These are phyloP conservation scores for Cephus pygmeus DNA, from an alignment of 2,888 invertebrate species.

Conservation along the genomic window DNA sequence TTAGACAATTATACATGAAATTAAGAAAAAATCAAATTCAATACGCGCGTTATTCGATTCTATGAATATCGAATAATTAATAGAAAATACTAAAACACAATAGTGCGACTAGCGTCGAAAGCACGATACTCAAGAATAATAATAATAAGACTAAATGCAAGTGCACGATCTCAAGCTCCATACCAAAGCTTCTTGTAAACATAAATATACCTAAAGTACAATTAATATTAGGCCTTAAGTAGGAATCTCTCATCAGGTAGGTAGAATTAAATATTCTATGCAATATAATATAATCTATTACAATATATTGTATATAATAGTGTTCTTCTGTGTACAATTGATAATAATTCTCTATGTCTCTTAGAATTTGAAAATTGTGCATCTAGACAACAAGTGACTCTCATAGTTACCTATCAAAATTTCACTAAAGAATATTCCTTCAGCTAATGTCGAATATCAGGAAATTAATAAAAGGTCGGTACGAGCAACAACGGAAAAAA, in stretches of 20 bases:
- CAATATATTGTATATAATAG: slow-evolving; percentile 28
- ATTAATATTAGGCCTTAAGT: slow-evolving; percentile 42
- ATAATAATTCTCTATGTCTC: slow-evolving; percentile 42
- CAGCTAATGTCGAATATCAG: not conserved
- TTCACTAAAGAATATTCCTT: not conserved
- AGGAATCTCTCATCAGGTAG: slow-evolving; percentile 45
- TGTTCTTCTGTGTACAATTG: slow-evolving; percentile 36
- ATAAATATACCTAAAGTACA: slow-evolving; percentile 24
- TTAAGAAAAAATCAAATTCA: not conserved
- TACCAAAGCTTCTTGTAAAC: slow-evolving; percentile 26
- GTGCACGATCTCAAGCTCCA: not conserved
- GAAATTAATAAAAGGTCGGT: not conserved
- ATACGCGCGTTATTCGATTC: not conserved
- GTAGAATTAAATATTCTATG: slow-evolving; percentile 35
- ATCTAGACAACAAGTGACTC: slow-evolving; percentile 48
- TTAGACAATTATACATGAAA: not conserved
- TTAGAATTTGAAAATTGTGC: slow-evolving; percentile 44
- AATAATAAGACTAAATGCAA: slow-evolving; percentile 1
- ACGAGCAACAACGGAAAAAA: not conserved
- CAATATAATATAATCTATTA: slow-evolving; percentile 30
- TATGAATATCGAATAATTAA: not conserved
- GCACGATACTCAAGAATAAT: slow-evolving; percentile 19
- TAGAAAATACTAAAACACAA: slow-evolving; percentile 20
- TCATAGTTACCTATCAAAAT: slow-evolving; percentile 14
- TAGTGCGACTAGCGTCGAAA: slow-evolving; percentile 50